Evolutionary conservation across 2,888 invertebrate genomes (phyloP), one percentile per base, ranked within the genome.

Genomic region (Plebejus anna): DNA sequence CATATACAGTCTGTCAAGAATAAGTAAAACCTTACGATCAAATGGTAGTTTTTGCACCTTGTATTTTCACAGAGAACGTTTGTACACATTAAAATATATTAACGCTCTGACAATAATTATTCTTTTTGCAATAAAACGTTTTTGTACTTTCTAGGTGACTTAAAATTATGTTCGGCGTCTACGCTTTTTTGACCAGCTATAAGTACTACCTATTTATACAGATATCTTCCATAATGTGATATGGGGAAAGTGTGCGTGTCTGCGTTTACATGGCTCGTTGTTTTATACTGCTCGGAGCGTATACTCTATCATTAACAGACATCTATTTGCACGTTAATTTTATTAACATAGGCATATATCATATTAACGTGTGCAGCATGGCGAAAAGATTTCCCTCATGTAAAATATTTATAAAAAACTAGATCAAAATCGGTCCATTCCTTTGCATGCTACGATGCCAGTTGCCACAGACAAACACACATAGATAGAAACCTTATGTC

Each of bases 181-280:
- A 38, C 5, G 5, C 1, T 38, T 38, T 38, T 38, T 38, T 0
- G 38, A 38, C 6, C 5, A 38, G 38, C 4, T 38, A 38, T 6
- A 38, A 38, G 38, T 38, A 38, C 6, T 38, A 38, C 22, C 22
- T 38, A 32, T 42, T 51, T 13, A 51, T 51, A 51, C 13, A 51
- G 51, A 51, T 51, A 51, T 51, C 51, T 51, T 51, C 16, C 4
- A 16, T 13, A 7, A 57, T 59, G 22, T 59, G 59, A 59, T 59
- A 61, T 61, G 61, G 61, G 61, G 61, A 61, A 61, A 61, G 61
- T 28, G 61, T 61, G 61, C 61, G 61, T 61, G 61, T 61, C 61
- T 4, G 28, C 28, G 3, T 28, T 28, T 28, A 28, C 28, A 61
- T 61, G 61, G 61, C 9, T 22, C 11, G 61, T 28, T 61, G 61